Conservation (phyloP, 2,797 vertebrate genomes). For the Squalus acanthias region DNA sequence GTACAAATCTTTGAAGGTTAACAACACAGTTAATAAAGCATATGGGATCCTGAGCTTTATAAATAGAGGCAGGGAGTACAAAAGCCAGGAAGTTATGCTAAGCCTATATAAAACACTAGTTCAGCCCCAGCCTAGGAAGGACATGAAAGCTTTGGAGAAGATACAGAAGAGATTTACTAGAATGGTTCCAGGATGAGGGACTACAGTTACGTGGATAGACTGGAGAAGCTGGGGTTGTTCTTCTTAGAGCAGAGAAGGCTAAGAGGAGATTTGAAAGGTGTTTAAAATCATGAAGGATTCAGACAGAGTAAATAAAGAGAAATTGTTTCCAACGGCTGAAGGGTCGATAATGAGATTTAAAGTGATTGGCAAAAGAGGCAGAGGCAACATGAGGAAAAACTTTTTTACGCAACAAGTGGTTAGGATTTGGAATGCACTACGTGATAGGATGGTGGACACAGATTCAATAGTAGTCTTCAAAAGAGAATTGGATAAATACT, state of each 20-base stretch:
- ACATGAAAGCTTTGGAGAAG: too few relatives aligned
- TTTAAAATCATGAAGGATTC: neutral
- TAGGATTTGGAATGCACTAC: neutral
- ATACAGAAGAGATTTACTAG: neutral
- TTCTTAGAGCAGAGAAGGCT: neutral
- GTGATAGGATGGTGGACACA: neutral
- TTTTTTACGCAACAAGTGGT: neutral
- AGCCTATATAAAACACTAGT: neutral
- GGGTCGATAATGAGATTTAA: neutral
- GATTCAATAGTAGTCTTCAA: neutral
- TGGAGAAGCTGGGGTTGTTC: neutral
- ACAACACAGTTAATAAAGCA: neutral
- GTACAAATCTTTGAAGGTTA: neutral
- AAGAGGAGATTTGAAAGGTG: neutral
- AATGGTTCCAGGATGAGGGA: neutral
- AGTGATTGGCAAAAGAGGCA: neutral
- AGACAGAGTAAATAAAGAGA: neutral
- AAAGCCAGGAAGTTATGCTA: neutral
- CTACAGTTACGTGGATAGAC: neutral
- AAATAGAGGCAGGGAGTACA: neutral
- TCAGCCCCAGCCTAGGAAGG: neutral
- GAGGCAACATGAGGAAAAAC: neutral
- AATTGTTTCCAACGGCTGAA: neutral
- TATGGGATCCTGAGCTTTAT: neutral
- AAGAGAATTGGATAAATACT: neutral